Percentiles rank a stretch among this genome's conserved stretches.
phyloP scores from a whole-genome alignment of 2,797 vertebrate genomes.

The Antrozous pallidus region DNA sequence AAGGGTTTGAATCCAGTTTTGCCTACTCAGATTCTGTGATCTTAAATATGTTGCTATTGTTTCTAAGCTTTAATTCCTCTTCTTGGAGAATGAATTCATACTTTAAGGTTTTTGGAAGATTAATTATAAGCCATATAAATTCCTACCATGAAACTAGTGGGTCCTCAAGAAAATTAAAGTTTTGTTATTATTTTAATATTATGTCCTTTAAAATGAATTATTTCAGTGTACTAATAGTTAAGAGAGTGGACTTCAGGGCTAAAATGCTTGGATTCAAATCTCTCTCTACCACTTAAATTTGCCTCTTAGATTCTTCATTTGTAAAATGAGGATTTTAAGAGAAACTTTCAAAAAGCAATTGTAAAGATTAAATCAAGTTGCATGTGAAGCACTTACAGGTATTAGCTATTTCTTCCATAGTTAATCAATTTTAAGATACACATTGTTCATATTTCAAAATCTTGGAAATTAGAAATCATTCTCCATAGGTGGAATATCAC shows the following conservation, averaged over 20 bases:
- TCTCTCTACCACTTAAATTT: neutral
- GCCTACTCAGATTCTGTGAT: neutral
- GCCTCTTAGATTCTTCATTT: neutral
- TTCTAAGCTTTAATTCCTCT: neutral
- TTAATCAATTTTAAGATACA: neutral
- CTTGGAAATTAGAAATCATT: neutral
- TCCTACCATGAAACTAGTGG: neutral
- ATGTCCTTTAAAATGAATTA: neutral
- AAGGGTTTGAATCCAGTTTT: neutral
- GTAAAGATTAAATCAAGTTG: neutral
- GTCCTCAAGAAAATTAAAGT: neutral
- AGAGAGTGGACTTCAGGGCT: neutral
- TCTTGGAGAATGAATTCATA: neutral
- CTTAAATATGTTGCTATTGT: fast-evolving
- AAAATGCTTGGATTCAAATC: neutral
- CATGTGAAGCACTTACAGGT: neutral
- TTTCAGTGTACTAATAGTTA: neutral
- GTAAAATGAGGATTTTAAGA: neutral
- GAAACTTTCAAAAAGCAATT: no score
- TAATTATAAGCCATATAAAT: neutral
- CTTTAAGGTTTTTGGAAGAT: neutral
- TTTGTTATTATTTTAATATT: neutral
- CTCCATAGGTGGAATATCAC: neutral
- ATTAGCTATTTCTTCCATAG: neutral
- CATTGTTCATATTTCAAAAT: neutral